Base-by-base conservation (phyloP, 2,113 vertebrate genomes). In the Cygnus atratus region DNA sequence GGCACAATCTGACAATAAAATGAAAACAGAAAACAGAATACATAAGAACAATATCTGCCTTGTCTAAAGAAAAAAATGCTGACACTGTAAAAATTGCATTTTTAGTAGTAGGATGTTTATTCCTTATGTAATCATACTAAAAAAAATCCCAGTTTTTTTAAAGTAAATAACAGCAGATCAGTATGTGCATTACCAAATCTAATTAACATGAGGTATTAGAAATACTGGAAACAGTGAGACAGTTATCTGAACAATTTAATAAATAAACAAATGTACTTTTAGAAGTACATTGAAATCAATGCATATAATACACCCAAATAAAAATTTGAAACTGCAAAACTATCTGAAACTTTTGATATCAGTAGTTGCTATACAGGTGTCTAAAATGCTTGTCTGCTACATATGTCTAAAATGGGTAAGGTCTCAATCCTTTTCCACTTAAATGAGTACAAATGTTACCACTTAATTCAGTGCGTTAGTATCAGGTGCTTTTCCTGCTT, bases 31-130 rank as follows among this genome's bases (percentile, higher is more conserved):
- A 82, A 75, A 80, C 83, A 50, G 26, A 52, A 59, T 68, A 79
- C 89, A 81, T 89, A n/a, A 90, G 26, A 92, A 61, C 19, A 63
- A 74, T 57, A 20, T 43, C 33, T 65, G 74, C 58, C 26, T 90
- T 88, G 43, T 39, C 72, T 85, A 54, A 90, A 84, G 28, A 70
- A 95, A 95, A 93, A 93, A 87, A 7, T 72, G 59, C 52, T 86
- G 88, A 84, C 33, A 54, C 21, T 75, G 31, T 83, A 87, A 83
- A 85, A 87, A 67, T 18, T 57, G 41, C 24, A 59, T 84, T 95
- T 93, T 86, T 37, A 95, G 88, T 76, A 31, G 95, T 39, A 87
- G 48, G 83, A 89, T 66, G 18, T 66, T 76, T 96, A 84, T 58
- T 48, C 31, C 9, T 91, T 67, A 76, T 86, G 52, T 88, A 81